These are phyloP conservation scores for Ophiothrix spiculata DNA, from an alignment of 35 echinoderm and acorn worm genomes.

Conservation along the genomic window DNA sequence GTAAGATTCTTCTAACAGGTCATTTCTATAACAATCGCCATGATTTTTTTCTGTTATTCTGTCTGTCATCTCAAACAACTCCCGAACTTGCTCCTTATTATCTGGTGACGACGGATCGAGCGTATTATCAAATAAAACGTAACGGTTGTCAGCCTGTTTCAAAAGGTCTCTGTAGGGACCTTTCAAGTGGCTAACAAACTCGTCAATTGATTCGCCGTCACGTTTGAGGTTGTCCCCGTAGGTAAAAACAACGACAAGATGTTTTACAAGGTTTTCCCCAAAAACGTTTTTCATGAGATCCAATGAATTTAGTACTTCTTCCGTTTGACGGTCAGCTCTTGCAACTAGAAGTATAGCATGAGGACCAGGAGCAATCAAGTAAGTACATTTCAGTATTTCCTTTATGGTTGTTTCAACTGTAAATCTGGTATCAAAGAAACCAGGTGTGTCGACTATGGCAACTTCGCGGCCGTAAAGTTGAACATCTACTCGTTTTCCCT, in stretches of 20 bases:
- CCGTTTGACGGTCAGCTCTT: background rate
- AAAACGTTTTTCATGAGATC: background rate
- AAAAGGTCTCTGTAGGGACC: background rate
- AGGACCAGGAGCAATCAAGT: background rate
- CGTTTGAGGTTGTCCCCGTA: background rate
- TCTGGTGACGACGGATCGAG: background rate
- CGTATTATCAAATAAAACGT: background rate
- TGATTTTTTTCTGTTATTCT: background rate
- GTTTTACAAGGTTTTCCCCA: background rate
- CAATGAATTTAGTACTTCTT: background rate
- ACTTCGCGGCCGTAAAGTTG: background rate
- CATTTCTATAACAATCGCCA: background rate
- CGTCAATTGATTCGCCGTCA: background rate
- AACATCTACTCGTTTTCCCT: background rate
- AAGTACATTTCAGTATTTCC: background rate
- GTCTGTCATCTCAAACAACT: background rate
- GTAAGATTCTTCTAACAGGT: too few species aligned
- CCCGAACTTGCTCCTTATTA: background rate
- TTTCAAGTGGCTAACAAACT: background rate
- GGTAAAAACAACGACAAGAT: background rate
- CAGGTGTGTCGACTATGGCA: background rate
- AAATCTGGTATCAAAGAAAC: background rate
- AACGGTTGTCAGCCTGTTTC: background rate
- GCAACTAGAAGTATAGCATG: background rate
- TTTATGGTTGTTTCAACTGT: background rate